Evolutionary conservation across 2,888 invertebrate genomes (phyloP), one percentile per base, ranked within the genome.

Genomic region (Ferdinandea cuprea): DNA sequence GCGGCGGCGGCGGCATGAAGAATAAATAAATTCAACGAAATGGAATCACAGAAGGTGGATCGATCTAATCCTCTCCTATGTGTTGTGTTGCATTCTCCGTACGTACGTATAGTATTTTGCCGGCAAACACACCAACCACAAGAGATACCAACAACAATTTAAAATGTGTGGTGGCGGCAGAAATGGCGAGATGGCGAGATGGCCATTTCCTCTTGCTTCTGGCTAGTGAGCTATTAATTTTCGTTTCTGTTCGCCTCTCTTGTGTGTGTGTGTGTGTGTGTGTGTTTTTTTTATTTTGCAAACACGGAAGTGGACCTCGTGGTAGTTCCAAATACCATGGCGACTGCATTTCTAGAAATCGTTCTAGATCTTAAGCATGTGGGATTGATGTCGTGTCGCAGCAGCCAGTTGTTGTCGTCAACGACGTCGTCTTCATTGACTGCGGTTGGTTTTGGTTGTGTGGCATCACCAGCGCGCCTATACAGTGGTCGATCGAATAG

Each of bases 141-240:
- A 13, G 48, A 21, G 32, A 28, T 17, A 46, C n/a, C n/a, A n/a
- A n/a, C 37, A 52, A 59, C 52, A 61, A 44, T 58, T 61, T 69
- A 69, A 77, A 77, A 68, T 68, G 58, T 68, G 61, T 76, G 63
- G 79, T 77, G 59, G 69, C 76, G 65, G 76, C 56, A 61, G 61
- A 56, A 61, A 74, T 63, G 59, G 76, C 66, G 71, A 71, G 78
- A 74, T 63, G 59, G 76, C 66, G 71, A 71, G 78, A 83, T 83
- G 83, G 68, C 73, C 61, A 83, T 83, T 83, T 78, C 72, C 83
- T 83, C 58, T 65, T 68, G 83, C 78, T 83, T 83, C 83, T 83
- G 83, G 78, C 83, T 72, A 78, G 78, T 72, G 83, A 78, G 83
- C 78, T 83, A 83, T 83, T 83, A 83, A 83, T 83, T 83, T 83